Base-by-base conservation (phyloP, 1,140 invertebrate genomes). In the Zaprionus africanus region DNA sequence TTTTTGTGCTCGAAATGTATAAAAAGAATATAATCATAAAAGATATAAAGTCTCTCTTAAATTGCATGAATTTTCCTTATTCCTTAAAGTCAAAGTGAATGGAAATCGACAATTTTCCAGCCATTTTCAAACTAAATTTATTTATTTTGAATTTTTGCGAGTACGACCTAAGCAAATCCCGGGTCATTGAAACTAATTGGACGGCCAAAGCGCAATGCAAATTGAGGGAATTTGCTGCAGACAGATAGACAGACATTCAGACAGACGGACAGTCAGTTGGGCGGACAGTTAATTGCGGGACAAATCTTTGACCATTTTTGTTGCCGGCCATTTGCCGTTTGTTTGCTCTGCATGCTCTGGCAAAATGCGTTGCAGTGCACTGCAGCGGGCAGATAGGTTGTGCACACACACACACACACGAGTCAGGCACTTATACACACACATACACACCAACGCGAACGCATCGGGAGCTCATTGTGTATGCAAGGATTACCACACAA, bases 401-500 rank as follows among this genome's bases (percentile, higher is more conserved):
- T 77, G 69, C 65, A 74, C 61, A 76, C 70, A 79, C 57, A 22
- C 57, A 53, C 34, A 24, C 34, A 49, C 5, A 58, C 56, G 38
- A 41, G 38, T 5, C 38, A 41, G 38, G 26, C 46, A 58, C 56
- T 51, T 36, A 57, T 9, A 56, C 24, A 41, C 19, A 26, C 62
- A 54, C 34, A 66, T 60, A 74, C 75, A 51, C 43, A 22, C 36
- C 28, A 56, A 24, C 26, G 78, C 65, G 43, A 65, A 66, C 66
- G 66, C 82, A 82, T 76, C 60, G 78, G 56, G 43, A 79, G 76
- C 68, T 70, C 72, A 87, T 86, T 86, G 79, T 87, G 83, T 76
- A 86, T 87, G 79, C 82, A 82, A 82, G 86, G 83, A 86, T 86
- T 86, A 86, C 83, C 65, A 65, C 82, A 64, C 65, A 79, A 79